Base-by-base conservation (phyloP, 2,113 vertebrate genomes). In the Nycticryphes semicollaris region DNA sequence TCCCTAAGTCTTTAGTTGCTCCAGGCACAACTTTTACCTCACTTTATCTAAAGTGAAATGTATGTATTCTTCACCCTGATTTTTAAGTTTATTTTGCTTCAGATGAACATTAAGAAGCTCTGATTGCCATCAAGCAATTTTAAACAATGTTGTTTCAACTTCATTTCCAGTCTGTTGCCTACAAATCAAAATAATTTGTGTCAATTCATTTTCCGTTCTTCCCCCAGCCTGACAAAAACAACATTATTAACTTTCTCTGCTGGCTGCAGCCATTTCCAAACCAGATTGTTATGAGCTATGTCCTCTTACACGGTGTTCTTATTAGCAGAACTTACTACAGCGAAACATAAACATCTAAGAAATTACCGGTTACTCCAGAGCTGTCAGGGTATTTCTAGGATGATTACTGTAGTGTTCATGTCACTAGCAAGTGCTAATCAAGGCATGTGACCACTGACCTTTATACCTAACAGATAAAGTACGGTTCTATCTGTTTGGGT, bases 271-370 rank as follows among this genome's bases (percentile, higher is more conserved):
- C 22, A 53, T 64, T 96, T 88, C 89, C 90, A 95, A 95, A 81
- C 47, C 74, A 94, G 75, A 95, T 87, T 30, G 69, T 84, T 93
- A 62, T 70, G 70, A 93, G 69, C 70, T 62, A 69, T 86, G 37
- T 89, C 64, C n/a, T 83, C 81, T 93, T 89, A 51, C 31, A 51
- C 69, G 28, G 74, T 62, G 79, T 95, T 66, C 57, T 94, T 90
- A 79, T 91, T 96, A 92, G 35, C n/a, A 59, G 68, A 57, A 51
- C 30, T 79, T 92, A 81, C 24, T 85, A 27, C 56, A 64, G 76
- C 43, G 93, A 94, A 97, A 96, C 90, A 56, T 35, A 90, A 95
- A 77, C 64, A 94, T 53, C 57, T 67, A 50, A 73, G 74, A 87
- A 56, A 85, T 83, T 87, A 41, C n/a, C 22, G 41, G n/a, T 47